These are phyloP conservation scores for Gisinianus flammeolus DNA, from an alignment of 2,888 invertebrate genomes.

Conservation along the genomic window DNA sequence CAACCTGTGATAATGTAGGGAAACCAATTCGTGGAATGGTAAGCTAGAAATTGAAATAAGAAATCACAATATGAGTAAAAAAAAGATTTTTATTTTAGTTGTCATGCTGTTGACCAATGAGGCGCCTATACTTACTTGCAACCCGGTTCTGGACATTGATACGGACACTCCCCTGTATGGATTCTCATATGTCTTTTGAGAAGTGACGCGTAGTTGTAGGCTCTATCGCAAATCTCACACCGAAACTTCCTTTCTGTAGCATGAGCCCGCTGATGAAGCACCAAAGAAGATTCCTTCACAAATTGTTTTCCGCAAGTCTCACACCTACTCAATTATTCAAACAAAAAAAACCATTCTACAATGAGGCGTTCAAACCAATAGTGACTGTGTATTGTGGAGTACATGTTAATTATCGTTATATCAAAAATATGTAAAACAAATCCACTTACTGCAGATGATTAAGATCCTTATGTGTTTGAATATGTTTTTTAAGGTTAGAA, in stretches of 20 bases:
- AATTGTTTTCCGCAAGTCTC: conserved; percentile 55
- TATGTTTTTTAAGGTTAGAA: conserved; percentile 58
- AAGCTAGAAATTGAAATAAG: too few species aligned
- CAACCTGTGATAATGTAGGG: conserved; percentile 57
- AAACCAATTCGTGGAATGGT: conserved; percentile 58
- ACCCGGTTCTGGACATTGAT: conserved; percentile 53
- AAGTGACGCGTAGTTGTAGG: conserved; percentile 58
- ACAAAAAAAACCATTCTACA: neutral
- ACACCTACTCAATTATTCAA: conserved; percentile 45
- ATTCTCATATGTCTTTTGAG: conserved; percentile 50
- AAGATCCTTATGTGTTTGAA: conserved; percentile 57
- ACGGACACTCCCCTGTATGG: conserved; percentile 48
- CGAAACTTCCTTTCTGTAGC: conserved; percentile 54
- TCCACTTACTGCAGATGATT: conserved; percentile 54
- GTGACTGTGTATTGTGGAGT: too few species aligned
- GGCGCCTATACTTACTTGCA: too few species aligned
- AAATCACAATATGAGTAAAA: too few species aligned
- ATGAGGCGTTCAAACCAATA: too few species aligned
- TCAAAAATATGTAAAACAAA: neutral
- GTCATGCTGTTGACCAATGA: too few species aligned
- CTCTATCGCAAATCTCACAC: conserved; percentile 55
- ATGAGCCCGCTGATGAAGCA: conserved; percentile 57
- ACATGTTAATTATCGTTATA: neutral
- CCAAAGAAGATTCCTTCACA: conserved; percentile 54
- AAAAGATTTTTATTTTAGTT: too few species aligned